These are phyloP conservation scores for Cyclophora punctaria DNA, from an alignment of 2,888 invertebrate species.

Conservation along the genomic window DNA sequence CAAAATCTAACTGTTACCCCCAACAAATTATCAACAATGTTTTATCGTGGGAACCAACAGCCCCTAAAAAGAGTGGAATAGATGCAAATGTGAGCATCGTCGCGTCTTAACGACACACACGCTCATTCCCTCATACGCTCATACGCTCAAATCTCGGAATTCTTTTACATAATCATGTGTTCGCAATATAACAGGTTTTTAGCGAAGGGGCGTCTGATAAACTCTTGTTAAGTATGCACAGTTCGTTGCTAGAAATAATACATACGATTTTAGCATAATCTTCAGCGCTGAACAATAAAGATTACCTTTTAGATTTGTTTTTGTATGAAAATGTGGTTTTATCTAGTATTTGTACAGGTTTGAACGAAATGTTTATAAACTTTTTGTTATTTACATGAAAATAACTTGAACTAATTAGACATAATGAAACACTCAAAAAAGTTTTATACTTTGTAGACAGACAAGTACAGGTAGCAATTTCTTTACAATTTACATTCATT, in stretches of 20 bases:
- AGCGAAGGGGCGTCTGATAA: constrained; percentile 52
- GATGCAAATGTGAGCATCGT: constrained; percentile 58
- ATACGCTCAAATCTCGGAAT: constrained; percentile 54
- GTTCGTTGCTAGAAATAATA: constrained; percentile 46
- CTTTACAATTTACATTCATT: constrained; percentile 2
- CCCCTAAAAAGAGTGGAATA: constrained; percentile 47
- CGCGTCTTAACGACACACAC: constrained; percentile 61
- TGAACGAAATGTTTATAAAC: too few species aligned
- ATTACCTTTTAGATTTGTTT: constrained; percentile 32
- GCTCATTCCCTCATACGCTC: constrained; percentile 36
- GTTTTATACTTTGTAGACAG: neutral
- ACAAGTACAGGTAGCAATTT: neutral
- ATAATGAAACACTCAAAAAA: too few species aligned
- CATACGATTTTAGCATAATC: constrained; percentile 64
- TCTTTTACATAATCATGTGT: constrained; percentile 74
- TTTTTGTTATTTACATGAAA: too few species aligned
- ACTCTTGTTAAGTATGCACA: constrained; percentile 50
- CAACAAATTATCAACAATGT: constrained; percentile 19
- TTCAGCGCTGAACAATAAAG: constrained; percentile 40
- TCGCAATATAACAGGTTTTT: constrained; percentile 71
- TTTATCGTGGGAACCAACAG: constrained; percentile 46
- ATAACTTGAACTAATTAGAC: too few species aligned
- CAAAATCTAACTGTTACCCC: too few species aligned
- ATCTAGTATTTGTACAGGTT: too few species aligned
- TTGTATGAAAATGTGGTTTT: constrained; percentile 16